Base-by-base conservation (phyloP, 2,888 invertebrate species). In the Geotrupes spiniger region DNA sequence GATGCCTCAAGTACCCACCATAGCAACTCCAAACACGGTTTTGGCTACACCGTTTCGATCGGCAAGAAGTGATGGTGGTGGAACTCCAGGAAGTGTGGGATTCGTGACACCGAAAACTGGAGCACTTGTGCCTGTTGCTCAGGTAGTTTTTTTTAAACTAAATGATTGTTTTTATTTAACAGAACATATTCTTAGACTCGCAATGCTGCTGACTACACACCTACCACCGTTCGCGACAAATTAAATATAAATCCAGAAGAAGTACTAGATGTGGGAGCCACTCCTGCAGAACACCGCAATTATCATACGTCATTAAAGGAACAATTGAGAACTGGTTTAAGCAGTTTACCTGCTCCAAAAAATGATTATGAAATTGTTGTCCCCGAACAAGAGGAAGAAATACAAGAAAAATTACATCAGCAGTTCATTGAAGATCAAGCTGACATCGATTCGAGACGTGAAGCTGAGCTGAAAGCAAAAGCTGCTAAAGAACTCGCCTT, bases 331-430 rank as follows among this genome's bases (percentile, higher is more conserved):
- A 81, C 82, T 53, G 89, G 91, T 0, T 76, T 98, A 16, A 84
- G 86, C 15, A 76, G 85, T 1, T 76, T 99, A 48, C 99, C 99
- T 1, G 74, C 83, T 1, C 98, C 99, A 0, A 88, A 89, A 60
- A 98, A 99, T 70, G 98, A 99, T 74, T 99, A 95, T 71, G 98
- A 99, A 76, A 96, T 98, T 63, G 96, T 98, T 31, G 91, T 97
- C 9, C 96, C 97, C 0, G 95, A 95, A 53, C 82, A 85, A 43
- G 87, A 88, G 43, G 75, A 77, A 10, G 74, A 74, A 1, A 11
- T 70, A 36, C 76, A 78, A 46, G 74, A 76, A 51, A 62, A 71
- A 1, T 51, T 63, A 1, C 58, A 58, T 28, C 53, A 59, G 6
- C 52, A 63, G 12, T 44, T 58, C 29, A 62, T 89, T 0, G 92